Base-by-base conservation (phyloP, 2,888 invertebrate species). In the Lissonota sp. region DNA sequence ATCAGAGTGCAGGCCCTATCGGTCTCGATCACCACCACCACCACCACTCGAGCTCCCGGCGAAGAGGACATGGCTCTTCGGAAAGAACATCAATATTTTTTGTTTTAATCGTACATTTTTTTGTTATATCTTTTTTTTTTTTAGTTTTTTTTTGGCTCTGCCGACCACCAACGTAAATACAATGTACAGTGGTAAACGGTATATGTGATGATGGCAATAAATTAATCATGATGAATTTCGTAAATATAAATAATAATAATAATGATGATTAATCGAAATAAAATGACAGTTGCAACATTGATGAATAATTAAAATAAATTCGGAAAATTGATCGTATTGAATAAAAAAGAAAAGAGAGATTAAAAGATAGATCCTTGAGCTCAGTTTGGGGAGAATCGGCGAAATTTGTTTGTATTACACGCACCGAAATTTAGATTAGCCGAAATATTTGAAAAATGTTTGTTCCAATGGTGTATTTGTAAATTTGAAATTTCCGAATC, bases 1-100 rank as follows among this genome's bases (percentile, higher is more conserved):
- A 87, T 90, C 88, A 89, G 88, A 89, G 89, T 90, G 91, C 89
- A 89, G 90, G 91, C 92, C 91, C 91, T 92, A 92, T 87, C 91
- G 91, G 89, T 89, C 86, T 86, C 90, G 88, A 90, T 26, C 26
- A 3, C 26, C 26, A 26, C 26, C 26, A 26, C 26, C 26, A 26
- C 26, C 26, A 26, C 70, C 90, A 92, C 90, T 92, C 92, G 26
- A 26, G 1, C 92, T 76, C 82, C 90, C 90, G 91, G 92, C 88
- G 92, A 93, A 93, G 92, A 92, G 92, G 92, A 91, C 90, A 90
- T 87, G 91, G 89, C 92, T 93, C 93, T 93, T 93, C 92, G 92
- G 92, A 93, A 93, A 93, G 92, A 93, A 93, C 92, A 93, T 92
- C 91, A 90, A 92, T 89, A 84, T 82, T 83, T 84, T 88, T 90